Evolutionary conservation across 2,888 invertebrate genomes (phyloP).

Genomic region (Cyrtodaria siliqua): DNA sequence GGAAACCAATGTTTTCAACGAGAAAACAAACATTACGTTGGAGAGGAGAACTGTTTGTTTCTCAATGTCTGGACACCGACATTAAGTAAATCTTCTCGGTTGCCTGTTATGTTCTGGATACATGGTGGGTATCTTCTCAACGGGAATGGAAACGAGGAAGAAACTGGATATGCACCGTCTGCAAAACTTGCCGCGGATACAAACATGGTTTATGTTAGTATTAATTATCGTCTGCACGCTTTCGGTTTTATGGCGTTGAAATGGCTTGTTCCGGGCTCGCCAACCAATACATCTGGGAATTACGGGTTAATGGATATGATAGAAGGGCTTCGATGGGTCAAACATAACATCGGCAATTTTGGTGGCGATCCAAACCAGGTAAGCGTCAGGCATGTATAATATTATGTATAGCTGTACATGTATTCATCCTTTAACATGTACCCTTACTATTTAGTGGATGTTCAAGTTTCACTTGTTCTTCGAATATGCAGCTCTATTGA

Average conservation of each 20-base stretch:
- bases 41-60: slow-evolving; percentile 80
- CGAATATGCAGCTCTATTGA: too few relatives aligned
- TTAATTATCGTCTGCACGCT: slow-evolving; percentile 91
- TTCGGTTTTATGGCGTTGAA: slow-evolving; percentile 91
- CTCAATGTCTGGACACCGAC: slow-evolving; percentile 81
- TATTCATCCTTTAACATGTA: too few relatives aligned
- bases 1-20: slow-evolving; percentile 62
- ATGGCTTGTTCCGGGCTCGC: slow-evolving; percentile 38
- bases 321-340: slow-evolving; percentile 73
- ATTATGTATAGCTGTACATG: too few relatives aligned
- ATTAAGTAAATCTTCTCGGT: slow-evolving; percentile 61
- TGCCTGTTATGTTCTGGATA: slow-evolving; percentile 82
- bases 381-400: too few relatives aligned
- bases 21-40: slow-evolving; percentile 9
- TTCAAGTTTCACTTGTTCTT: too few relatives aligned
- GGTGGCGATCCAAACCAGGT: slow-evolving; percentile 73
- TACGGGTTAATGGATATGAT: slow-evolving; percentile 78
- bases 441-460: too few relatives aligned
- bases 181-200: slow-evolving; percentile 91
- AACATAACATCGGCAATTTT: slow-evolving; percentile 71
- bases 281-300: slow-evolving; percentile 70
- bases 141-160: slow-evolving; percentile 64
- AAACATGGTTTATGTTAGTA: slow-evolving; percentile 94
- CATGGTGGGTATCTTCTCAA: slow-evolving; percentile 77
- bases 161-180: slow-evolving; percentile 88